Evolutionary conservation across 2,797 vertebrate genomes (phyloP), one percentile per base, ranked within the genome.

Genomic region (Hephaestus fuliginosus): DNA sequence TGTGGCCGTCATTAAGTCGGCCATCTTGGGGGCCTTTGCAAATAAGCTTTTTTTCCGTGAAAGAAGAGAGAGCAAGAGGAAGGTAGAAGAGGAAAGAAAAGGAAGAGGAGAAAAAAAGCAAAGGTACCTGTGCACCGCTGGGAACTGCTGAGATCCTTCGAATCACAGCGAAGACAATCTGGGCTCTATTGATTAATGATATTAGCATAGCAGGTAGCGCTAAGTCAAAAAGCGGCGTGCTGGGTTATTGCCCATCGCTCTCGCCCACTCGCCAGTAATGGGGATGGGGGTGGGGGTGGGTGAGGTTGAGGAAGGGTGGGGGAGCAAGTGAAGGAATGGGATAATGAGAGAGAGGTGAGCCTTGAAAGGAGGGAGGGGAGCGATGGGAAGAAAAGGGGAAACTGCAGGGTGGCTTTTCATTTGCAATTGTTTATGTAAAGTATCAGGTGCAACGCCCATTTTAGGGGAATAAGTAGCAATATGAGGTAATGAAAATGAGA

Each of bases 151-250:
- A 96, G 97, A 97, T 97, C 87, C 91, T 92, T 83, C 63, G 95
- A 96, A 96, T 96, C 91, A 94, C 95, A 74, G 91, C 88, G 62
- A 93, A 93, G 96, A 96, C 96, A 98, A 97, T 98, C 97, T 97
- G 95, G 96, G 96, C 97, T 94, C 95, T 96, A 98, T 98, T 99
- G 98, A 99, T 99, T 98, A 98, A 98, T 98, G 97, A 98, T 98
- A 98, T 98, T 97, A 97, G 97, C 98, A 97, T 98, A 96, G 97
- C 97, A 96, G 96, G 97, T 97, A 97, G 95, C 93, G 88, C 92
- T 93, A 93, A 94, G 94, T 95, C 88, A 91, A 93, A 92, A 95
- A 95, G 92, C 78, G 82, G 90, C 95, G 10, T 93, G 95, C 95
- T 96, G 96, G 83, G 95, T 95, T 96, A 95, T 95, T 95, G 95